Evolutionary conservation across 2,113 vertebrate species (phyloP).

Genomic region (Candoia aspera): DNA sequence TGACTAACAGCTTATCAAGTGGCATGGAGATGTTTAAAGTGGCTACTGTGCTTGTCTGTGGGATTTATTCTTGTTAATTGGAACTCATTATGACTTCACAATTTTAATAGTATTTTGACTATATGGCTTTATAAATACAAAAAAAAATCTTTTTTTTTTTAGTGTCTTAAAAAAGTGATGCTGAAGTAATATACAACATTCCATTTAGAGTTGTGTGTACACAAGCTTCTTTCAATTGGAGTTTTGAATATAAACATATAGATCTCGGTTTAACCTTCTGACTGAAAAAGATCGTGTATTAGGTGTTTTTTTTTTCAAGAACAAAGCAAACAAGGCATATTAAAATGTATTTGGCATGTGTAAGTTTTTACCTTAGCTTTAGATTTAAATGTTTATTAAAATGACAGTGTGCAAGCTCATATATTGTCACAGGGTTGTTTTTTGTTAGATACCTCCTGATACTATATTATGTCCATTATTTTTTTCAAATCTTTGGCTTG

Average conservation of each 20-base stretch:
- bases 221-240: not conserved
- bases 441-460: slow-evolving; percentile 40
- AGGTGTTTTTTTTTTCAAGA: slow-evolving; percentile 18
- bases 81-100: not conserved
- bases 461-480: slow-evolving; percentile 46
- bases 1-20: not conserved
- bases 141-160: not conserved
- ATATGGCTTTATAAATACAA: not conserved
- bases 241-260: not conserved
- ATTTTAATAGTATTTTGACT: not conserved
- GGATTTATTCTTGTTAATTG: not conserved
- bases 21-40: not conserved
- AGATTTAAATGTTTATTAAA: slow-evolving; percentile 38
- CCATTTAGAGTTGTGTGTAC: not conserved
- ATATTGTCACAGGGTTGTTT: slow-evolving; percentile 1
- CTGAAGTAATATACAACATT: not conserved
- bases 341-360: not conserved
- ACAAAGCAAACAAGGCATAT: not conserved
- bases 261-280: not conserved
- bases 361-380: not conserved
- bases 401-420: slow-evolving; percentile 38
- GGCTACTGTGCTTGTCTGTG: not conserved
- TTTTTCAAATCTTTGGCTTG: slow-evolving; percentile 29
- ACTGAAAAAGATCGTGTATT: not conserved
- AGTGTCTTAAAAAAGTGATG: not conserved